Evolutionary conservation across 1,140 invertebrate genomes (phyloP).

Genomic region (Parapsyche elsis): DNA sequence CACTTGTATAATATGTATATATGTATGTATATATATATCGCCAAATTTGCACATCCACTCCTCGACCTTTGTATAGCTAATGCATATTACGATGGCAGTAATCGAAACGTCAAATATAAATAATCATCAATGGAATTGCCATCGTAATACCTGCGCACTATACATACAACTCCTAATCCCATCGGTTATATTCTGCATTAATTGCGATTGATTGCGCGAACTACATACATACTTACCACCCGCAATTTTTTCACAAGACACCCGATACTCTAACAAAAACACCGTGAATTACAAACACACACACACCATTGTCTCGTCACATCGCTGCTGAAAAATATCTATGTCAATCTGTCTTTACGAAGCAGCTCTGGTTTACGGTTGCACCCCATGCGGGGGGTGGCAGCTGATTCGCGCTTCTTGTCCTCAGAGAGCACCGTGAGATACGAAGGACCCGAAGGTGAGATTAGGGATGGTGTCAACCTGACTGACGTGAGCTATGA

Average conservation of each 20-base stretch:
- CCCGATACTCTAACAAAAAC: neutral
- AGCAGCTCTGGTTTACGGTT: constrained; percentile 40
- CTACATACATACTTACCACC: neutral
- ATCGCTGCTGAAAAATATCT: neutral
- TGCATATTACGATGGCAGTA: no score
- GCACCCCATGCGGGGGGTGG: neutral
- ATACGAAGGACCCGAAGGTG: constrained; percentile 83
- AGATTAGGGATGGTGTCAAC: constrained; percentile 80
- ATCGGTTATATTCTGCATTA: no score
- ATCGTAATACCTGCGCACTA: no score
- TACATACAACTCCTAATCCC: no score
- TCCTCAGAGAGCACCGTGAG: constrained; percentile 77
- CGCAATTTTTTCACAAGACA: neutral
- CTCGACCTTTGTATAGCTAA: no score
- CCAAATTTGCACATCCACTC: no score
- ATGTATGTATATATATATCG: no score
- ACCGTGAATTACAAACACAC: neutral
- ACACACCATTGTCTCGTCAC: neutral
- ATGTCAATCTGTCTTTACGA: neutral
- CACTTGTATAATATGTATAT: no score
- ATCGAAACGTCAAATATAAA: no score
- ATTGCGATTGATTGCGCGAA: no score
- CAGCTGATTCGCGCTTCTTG: constrained; percentile 45
- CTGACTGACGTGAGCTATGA: constrained; percentile 91
- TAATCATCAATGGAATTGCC: no score